These are phyloP conservation scores for Salarias fasciatus DNA, from an alignment of 2,797 vertebrate species.

Conservation along the genomic window DNA sequence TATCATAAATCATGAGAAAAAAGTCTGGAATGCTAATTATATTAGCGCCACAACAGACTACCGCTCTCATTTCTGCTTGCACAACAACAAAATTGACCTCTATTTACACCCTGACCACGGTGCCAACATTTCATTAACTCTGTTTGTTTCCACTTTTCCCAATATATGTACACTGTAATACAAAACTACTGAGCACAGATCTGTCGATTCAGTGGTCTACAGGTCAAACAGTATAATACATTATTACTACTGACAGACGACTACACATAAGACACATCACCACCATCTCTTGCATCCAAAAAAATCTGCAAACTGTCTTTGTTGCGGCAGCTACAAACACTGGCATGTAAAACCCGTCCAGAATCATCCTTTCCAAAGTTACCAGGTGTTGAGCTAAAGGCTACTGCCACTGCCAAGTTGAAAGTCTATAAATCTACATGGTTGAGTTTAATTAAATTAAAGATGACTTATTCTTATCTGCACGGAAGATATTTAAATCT, in stretches of 20 bases:
- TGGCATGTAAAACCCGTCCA: neutral
- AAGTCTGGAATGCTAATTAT: too few relatives aligned
- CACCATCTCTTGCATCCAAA: neutral
- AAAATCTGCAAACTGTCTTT: too few relatives aligned
- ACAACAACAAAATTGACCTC: neutral
- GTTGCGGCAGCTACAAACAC: neutral
- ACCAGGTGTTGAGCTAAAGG: neutral
- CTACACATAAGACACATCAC: too few relatives aligned
- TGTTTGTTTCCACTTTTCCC: neutral
- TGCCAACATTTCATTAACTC: constrained; percentile 4
- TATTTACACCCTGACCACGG: constrained; percentile 1
- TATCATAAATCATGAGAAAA: too few relatives aligned
- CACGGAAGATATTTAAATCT: too few relatives aligned
- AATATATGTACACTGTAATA: neutral
- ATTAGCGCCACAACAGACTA: too few relatives aligned
- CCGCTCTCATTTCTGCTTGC: neutral
- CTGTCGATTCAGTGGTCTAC: neutral
- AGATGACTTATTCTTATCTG: too few relatives aligned
- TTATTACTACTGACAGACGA: too few relatives aligned
- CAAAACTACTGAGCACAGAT: neutral
- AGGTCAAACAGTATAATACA: neutral
- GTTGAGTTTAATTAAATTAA: too few relatives aligned
- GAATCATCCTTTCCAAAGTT: neutral
- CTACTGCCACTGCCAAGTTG: too few relatives aligned
- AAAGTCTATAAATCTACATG: too few relatives aligned